phyloP scores from a whole-genome alignment of 2,797 vertebrate genomes.

The Siniperca scherzeri region DNA sequence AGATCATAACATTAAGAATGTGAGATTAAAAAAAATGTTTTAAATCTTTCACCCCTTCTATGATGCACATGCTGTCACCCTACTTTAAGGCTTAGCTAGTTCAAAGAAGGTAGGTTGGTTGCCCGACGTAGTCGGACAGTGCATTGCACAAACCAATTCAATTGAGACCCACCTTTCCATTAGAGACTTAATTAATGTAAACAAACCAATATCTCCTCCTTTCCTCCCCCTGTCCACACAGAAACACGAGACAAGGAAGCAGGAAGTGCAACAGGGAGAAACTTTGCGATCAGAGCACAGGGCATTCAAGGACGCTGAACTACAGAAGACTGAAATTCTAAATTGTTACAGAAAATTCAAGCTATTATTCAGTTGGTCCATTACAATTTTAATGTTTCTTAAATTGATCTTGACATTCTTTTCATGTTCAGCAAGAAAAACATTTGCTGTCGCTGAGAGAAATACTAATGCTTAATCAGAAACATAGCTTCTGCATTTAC shows the following conservation, averaged over 20 bases:
- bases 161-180: slow-evolving; percentile 1
- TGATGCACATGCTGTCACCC: too few relatives aligned
- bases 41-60: too few relatives aligned
- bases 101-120: too few relatives aligned
- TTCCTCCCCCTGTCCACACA: background rate
- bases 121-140: background rate
- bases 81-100: too few relatives aligned
- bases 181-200: slow-evolving; percentile 33
- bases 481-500: slow-evolving; percentile 34
- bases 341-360: background rate
- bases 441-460: slow-evolving; percentile 3
- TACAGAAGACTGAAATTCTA: background rate
- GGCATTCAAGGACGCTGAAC: background rate
- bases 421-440: slow-evolving; percentile 19
- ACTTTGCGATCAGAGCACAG: background rate
- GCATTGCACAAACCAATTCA: background rate
- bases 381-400: background rate
- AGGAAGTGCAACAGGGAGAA: slow-evolving; percentile 7
- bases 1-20: too few relatives aligned
- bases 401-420: slow-evolving; percentile 7
- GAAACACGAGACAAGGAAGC: background rate
- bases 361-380: background rate
- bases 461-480: slow-evolving; percentile 27
- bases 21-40: too few relatives aligned
- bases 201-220: slow-evolving; percentile 8